Base-by-base conservation (phyloP, 2,888 invertebrate genomes). In the Drosophila robusta region DNA sequence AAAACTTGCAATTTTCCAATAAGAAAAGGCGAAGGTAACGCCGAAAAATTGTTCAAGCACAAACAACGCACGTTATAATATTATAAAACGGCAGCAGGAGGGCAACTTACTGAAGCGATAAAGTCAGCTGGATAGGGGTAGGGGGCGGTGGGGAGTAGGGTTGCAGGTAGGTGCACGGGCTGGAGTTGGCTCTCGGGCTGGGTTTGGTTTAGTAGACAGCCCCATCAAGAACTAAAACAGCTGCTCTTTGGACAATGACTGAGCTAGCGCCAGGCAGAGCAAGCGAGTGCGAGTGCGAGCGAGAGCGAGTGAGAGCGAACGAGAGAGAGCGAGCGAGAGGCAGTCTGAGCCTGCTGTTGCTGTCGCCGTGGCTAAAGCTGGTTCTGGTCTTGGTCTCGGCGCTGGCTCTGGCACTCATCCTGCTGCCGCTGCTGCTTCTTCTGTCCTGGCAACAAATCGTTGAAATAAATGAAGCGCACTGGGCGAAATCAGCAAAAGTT, bases 401-500 rank as follows among this genome's bases (percentile, higher is more conserved):
- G 22, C 49, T 58, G 65, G n/a, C 18, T 39, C 41, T 62, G 72
- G 24, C 49, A 16, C 64, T 73, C 34, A 39, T 54, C 16, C 50
- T 45, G 34, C 68, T 49, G 45, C 54, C 29, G 45, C 55, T 42
- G 9, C 57, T 54, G 22, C 56, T 56, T 58, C 68, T 76, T 56
- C 67, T 80, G 75, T 61, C 51, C 76, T 60, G 82, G 79, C 85
- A 85, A 87, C 89, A 86, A 89, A 86, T 89, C 89, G 89, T 86
- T 78, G 88, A 86, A 86, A 86, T 86, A 86, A 86, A 86, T 86
- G 89, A 86, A 86, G 88, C 86, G 86, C 86, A 86, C 88, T 86
- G 89, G 89, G 89, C 89, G 80, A 86, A 86, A 87, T 86, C 85
- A 86, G 87, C 85, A 89, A 89, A 85, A 86, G 82, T 86, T 86